Percentiles rank a stretch among this genome's conserved stretches.
Evolutionary conservation across 2,113 vertebrate species (phyloP).

Genomic region (Oncorhynchus clarkii): DNA sequence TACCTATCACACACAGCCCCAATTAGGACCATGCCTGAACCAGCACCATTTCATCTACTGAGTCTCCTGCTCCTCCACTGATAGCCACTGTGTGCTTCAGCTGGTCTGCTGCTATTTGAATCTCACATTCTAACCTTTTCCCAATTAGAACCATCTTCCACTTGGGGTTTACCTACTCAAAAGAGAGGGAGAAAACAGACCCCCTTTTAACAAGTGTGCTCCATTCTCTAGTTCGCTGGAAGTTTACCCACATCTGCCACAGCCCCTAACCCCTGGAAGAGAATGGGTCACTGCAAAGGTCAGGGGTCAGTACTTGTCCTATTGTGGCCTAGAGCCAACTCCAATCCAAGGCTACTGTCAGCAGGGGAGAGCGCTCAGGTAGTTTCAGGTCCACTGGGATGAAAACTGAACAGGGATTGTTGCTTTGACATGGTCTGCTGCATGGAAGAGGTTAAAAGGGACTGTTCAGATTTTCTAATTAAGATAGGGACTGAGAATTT

Average conservation of each 20-base stretch:
- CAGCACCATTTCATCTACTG: constrained; percentile 40
- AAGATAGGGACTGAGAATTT: constrained; percentile 60
- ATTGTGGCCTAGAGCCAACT: constrained; percentile 71
- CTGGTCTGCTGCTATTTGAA: constrained; percentile 61
- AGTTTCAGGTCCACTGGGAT: constrained; percentile 67
- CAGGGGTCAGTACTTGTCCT: constrained; percentile 70
- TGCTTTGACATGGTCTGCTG: constrained; percentile 63
- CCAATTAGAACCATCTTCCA: constrained; percentile 75
- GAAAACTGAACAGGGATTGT: constrained; percentile 68
- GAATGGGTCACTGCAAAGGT: constrained; percentile 66
- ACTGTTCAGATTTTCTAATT: constrained; percentile 67
- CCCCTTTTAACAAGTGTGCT: constrained; percentile 72
- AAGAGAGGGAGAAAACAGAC: constrained; percentile 57
- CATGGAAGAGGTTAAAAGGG: constrained; percentile 62
- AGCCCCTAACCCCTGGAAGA: constrained; percentile 70
- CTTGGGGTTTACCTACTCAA: constrained; percentile 59
- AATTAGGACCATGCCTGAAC: constrained; percentile 49
- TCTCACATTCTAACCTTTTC: constrained; percentile 52
- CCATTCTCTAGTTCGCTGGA: constrained; percentile 67
- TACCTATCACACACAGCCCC: constrained; percentile 37
- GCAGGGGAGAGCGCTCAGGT: constrained; percentile 54
- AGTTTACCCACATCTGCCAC: constrained; percentile 80
- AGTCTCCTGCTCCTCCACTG: constrained; percentile 40
- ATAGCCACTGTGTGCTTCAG: constrained; percentile 57
- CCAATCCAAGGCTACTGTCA: constrained; percentile 49